Base-by-base conservation (phyloP, 2,113 vertebrate genomes). In the Carollia perspicillata region DNA sequence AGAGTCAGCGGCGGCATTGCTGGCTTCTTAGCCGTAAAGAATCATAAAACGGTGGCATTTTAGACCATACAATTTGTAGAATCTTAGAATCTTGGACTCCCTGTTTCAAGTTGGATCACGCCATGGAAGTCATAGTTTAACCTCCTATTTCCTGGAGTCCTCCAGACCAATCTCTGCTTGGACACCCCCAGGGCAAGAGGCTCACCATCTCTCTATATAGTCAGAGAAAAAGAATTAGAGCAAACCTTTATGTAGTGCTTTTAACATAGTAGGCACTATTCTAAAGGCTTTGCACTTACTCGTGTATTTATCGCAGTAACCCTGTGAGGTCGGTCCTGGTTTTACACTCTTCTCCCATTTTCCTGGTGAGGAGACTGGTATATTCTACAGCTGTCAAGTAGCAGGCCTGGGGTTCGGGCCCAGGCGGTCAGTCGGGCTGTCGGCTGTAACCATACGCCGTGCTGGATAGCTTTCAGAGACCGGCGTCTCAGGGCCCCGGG, bases 1-100 rank as follows among this genome's bases (percentile, higher is more conserved):
- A 84, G 90, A 95, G 33, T 84, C 11, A 2, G 77, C 40, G 68
- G 58, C 35, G 68, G 58, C 35, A 80, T 66, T 33, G 2, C 13
- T 72, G 40, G 28, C 58, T 63, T 97, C 23, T 92, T 95, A 80
- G 58, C n/a, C 58, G 87, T 72, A 94, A 93, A 89, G 60, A 96
- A 78, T 83, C 49, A 8, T 75, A 60, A 93, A 90, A 84, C 72
- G 47, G 40, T 44, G 33, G 49, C 37, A 81, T 69, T 91, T 89
- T 55, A 96, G 81, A 55, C 72, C n/a, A 42, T 72, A 55, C 37
- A 51, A 75, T 66, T 86, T 80, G n/a, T 89, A 89, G 51, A 93
- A 84, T 92, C 65, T 92, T 88, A 87, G 65, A 89, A 53, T 63
- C 47, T 49, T 84, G 11, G 51, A 87, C 42, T 89, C 80, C 65